These are phyloP conservation scores for Xyrichtys novacula DNA, from an alignment of 2,797 vertebrate species.

Conservation along the genomic window DNA sequence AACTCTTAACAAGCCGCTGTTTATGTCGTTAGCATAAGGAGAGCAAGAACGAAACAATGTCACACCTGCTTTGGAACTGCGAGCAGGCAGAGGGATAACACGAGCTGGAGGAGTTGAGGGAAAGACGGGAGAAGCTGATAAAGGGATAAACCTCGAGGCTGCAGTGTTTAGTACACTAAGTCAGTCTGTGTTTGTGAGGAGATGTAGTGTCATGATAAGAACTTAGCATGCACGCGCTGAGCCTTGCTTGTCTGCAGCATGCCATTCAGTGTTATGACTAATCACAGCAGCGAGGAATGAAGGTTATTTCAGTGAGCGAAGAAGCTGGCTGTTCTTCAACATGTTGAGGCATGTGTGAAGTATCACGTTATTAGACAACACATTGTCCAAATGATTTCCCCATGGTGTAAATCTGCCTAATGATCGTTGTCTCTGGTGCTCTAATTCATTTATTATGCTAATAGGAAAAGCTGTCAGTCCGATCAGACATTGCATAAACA, in stretches of 20 bases:
- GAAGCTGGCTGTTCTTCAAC: too few species aligned
- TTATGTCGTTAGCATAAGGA: constrained; percentile 24
- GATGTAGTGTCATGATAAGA: constrained; percentile 61
- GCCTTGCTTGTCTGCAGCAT: constrained; percentile 6
- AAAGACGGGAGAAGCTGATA: constrained; percentile 46
- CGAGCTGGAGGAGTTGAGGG: constrained; percentile 25
- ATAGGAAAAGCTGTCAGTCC: constrained; percentile 64
- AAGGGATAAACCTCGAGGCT: constrained; percentile 57
- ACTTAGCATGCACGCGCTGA: constrained; percentile 9
- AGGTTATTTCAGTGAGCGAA: constrained; percentile 22
- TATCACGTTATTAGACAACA: constrained; percentile 54
- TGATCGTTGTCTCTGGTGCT: constrained; percentile 68
- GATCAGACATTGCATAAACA: constrained; percentile 63
- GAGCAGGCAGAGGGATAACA: constrained; percentile 24
- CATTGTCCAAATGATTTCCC: constrained; percentile 70
- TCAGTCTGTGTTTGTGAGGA: constrained; percentile 26
- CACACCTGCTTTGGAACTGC: constrained; percentile 44
- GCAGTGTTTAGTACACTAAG: constrained; percentile 57
- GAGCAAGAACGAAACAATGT: constrained; percentile 27
- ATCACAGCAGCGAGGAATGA: constrained; percentile 45
- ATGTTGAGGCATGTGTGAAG: constrained; percentile 25
- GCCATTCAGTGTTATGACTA: constrained; percentile 61
- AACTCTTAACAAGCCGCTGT: constrained; percentile 28
- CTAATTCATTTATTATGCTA: constrained; percentile 74
- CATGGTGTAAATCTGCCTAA: constrained; percentile 64